Base-by-base conservation (phyloP, 2,888 invertebrate species). In the Agapostemon virescens region DNA sequence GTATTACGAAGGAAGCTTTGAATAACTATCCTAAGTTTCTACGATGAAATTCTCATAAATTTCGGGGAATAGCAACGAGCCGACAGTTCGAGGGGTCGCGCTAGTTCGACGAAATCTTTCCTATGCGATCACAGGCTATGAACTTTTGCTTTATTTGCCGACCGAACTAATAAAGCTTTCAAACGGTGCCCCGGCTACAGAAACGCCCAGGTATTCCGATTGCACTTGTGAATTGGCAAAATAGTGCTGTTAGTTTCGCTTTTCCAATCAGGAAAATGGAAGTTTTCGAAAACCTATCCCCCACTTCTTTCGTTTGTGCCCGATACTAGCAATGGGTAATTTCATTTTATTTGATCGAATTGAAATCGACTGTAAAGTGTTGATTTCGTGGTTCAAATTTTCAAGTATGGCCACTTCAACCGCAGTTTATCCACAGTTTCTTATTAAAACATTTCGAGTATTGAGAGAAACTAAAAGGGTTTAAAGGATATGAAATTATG, bases 11-110 rank as follows among this genome's bases (percentile, higher is more conserved):
- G 63, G 38, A 30, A 15, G 15, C 30, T 55, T 49, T 40, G 68
- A 75, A 79, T 66, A 64, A 58, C 69, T 49, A 58, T 71, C 55
- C 55, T 69, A 74, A 79, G 55, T 72, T 79, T 52, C 13, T 33
- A 6, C n/a, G 49, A 63, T 36, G 66, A 64, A 81, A 71, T 79
- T 42, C 64, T 61, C 40, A 52, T 79, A 75, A 79, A 79, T 75
- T 66, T 69, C 38, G 20, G 4, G 17, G 23, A 63, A 49, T 36
- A 33, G 20, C 70, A 15, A 13, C 20, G 26, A 17, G 23, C n/a
- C 20, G 64, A n/a, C 45, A 64, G 63, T 79, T 74, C 38, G 30
- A 58, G 30, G n/a, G 15, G 30, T 42, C 26, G 30, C 13, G 55
- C 9, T 4, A 15, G 20, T 40, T 33, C 4, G 36, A 30, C 49